Base-by-base conservation (phyloP, 2,113 vertebrate species). In the Ploceus nigricollis region DNA sequence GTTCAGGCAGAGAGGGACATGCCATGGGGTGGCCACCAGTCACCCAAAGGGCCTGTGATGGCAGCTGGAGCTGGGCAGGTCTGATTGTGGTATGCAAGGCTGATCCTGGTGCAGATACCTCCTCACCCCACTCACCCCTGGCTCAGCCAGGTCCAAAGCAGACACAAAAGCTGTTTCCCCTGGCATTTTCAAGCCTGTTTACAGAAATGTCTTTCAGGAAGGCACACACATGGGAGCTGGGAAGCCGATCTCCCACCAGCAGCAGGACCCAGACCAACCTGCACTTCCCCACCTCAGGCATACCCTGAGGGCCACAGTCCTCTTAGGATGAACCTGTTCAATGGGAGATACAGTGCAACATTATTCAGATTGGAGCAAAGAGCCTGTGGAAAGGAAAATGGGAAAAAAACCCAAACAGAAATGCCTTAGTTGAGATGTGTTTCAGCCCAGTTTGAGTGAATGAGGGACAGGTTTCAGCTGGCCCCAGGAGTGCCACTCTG, bases 201-300 rank as follows among this genome's bases (percentile, higher is more conserved):
- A 72, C 18, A 78, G 76, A 89, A 68, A 39, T 1, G 24, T 21
- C 60, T 24, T 51, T 33, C 7, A n/a, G 56, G 15, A 58, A 84
- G 44, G 45, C 27, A 50, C 1, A 1, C 33, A 51, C 20, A 21
- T 0, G 3, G 33, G 28, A 42, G 3, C 8, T 1, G 1, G 53
- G 31, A 77, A 44, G 25, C 44, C 0, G 0, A 22, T 25, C 40
- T 73, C 31, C 54, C 2, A 7, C 19, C 44, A 87, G 50, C 45
- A 78, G 73, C 65, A 75, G n/a, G 51, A 63, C 25, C 10, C 37
- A 79, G 57, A 39, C 57, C 11, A 17, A 73, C 18, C 51, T 27
- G 15, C 10, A 13, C 6, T 22, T 78, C 15, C 5, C 5, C 3
- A 1, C 3, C 23, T 42, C 3, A 2, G 48, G 37, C 21, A 81